phyloP scores from a whole-genome alignment of 2,113 vertebrate species.

The Chrysemys picta region DNA sequence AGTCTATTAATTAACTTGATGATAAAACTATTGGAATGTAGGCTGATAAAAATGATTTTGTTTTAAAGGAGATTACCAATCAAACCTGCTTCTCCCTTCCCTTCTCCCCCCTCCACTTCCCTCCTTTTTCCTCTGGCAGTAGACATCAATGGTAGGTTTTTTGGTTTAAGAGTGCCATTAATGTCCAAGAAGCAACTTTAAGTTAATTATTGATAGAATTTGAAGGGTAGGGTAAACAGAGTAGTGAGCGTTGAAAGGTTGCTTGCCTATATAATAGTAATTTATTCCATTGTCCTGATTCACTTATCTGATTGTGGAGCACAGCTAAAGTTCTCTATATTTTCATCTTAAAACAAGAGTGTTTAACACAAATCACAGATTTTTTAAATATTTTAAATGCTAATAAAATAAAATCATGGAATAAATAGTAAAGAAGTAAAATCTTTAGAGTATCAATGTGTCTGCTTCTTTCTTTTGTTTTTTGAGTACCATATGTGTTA shows the following conservation, averaged over 20 bases:
- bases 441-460: not conserved
- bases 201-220: slow-evolving; percentile 23
- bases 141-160: not conserved
- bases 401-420: not conserved
- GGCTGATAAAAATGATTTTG: slow-evolving; percentile 63
- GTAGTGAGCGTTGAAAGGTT: not conserved
- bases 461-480: not conserved
- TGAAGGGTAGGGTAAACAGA: not conserved
- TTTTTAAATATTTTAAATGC: not conserved
- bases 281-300: not conserved
- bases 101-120: not conserved
- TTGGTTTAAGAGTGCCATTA: slow-evolving; percentile 33
- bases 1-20: slow-evolving; percentile 88
- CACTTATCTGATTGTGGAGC: not conserved
- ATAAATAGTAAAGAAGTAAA: slow-evolving; percentile 20
- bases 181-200: slow-evolving; percentile 16
- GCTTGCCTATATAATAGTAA: not conserved
- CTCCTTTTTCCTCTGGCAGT: not conserved
- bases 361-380: not conserved
- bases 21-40: slow-evolving; percentile 81
- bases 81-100: slow-evolving; percentile 15
- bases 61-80: slow-evolving; percentile 53
- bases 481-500: not conserved
- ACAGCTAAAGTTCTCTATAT: not conserved
- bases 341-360: not conserved